Conservation (phyloP, 1,140 invertebrate species). For the Euura lappo region DNA sequence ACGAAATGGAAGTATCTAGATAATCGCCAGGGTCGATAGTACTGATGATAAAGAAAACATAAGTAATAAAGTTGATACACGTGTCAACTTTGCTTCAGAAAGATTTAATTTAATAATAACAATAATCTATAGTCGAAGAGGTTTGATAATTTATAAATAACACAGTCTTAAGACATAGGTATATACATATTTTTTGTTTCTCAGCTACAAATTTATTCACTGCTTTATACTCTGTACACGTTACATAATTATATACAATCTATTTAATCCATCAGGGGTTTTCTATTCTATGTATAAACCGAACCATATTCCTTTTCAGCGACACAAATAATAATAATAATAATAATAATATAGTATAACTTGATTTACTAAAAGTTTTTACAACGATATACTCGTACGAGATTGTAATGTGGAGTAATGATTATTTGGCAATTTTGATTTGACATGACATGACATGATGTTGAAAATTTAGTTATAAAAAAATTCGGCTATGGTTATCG, state of each 20-base stretch:
- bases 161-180: no score
- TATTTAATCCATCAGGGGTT: conserved; percentile 22
- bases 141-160: no score
- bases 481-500: not conserved
- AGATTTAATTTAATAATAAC: no score
- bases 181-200: conserved; percentile 4
- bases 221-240: conserved; percentile 28
- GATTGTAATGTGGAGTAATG: not conserved
- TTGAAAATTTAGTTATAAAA: conserved; percentile 1
- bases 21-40: not conserved
- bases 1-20: not conserved
- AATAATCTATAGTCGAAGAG: no score
- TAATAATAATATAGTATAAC: not conserved
- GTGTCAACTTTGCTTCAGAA: conserved; percentile 8
- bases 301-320: conserved; percentile 11
- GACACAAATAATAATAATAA: not conserved
- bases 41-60: conserved; percentile 13
- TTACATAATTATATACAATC: conserved; percentile 35
- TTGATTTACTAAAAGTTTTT: no score
- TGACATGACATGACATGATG: not conserved
- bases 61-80: conserved; percentile 14
- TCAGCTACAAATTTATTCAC: conserved; percentile 32
- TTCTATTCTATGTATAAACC: conserved; percentile 24
- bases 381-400: conserved; percentile 1
- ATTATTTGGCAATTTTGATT: not conserved